Evolutionary conservation across 1,140 invertebrate species (phyloP).

Genomic region (Bombus superbus): DNA sequence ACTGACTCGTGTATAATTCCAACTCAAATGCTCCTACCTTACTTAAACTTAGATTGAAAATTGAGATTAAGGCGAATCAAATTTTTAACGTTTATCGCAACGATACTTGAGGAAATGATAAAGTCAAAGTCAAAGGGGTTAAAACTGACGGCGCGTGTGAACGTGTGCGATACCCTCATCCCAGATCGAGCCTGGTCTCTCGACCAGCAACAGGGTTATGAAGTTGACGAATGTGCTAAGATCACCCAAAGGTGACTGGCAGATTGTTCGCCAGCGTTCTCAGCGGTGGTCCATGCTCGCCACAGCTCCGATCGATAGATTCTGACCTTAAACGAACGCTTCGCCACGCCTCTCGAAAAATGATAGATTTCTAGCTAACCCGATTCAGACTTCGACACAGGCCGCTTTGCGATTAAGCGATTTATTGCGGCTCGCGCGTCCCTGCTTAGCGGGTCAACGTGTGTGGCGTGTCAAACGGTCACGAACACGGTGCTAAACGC

Average conservation of each 20-base stretch:
- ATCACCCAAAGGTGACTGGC: constrained; percentile 65
- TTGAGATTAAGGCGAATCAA: not conserved
- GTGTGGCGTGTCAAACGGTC: not conserved
- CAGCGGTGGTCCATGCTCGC: constrained; percentile 68
- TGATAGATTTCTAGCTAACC: constrained; percentile 59
- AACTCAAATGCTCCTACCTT: too few species aligned
- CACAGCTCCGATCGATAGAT: constrained; percentile 60
- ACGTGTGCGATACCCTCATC: constrained; percentile 1
- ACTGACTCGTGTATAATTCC: too few species aligned
- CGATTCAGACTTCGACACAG: constrained; percentile 50
- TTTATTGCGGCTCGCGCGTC: constrained; percentile 14
- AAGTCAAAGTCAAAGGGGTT: constrained; percentile 12
- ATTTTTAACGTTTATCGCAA: not conserved
- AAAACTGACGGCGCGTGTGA: constrained; percentile 30
- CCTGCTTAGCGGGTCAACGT: constrained; percentile 1
- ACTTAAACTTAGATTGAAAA: too few species aligned
- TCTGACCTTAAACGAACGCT: constrained; percentile 60
- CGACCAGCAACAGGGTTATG: constrained; percentile 34
- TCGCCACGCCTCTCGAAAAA: constrained; percentile 63
- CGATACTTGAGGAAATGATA: not conserved
- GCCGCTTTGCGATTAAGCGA: not conserved
- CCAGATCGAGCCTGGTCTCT: constrained; percentile 9
- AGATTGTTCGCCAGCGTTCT: constrained; percentile 64
- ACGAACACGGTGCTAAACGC: not conserved
- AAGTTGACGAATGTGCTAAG: constrained; percentile 70